These are phyloP conservation scores for Catonia carolina DNA, from an alignment of 2,888 invertebrate genomes.

Conservation along the genomic window DNA sequence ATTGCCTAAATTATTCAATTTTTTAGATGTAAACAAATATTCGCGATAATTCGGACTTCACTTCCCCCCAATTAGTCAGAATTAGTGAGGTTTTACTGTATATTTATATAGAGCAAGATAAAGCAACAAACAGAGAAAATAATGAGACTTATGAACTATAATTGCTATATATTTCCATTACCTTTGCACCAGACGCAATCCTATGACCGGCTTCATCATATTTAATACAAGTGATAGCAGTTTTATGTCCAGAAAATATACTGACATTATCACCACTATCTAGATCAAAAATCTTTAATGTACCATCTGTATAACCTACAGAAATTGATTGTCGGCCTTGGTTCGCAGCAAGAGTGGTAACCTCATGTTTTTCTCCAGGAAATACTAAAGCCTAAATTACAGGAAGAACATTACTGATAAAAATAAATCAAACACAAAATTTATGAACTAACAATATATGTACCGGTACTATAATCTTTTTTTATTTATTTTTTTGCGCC, in stretches of 20 bases:
- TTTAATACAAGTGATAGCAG: slow-evolving; percentile 70
- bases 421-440: background rate
- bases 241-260: slow-evolving; percentile 76
- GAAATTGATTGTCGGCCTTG: slow-evolving; percentile 74
- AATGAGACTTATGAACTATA: too few species aligned
- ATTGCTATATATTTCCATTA: slow-evolving; percentile 37
- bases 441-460: background rate
- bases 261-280: slow-evolving; percentile 62
- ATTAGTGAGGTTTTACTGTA: too few species aligned
- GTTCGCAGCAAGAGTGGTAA: slow-evolving; percentile 67
- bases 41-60: too few species aligned
- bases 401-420: background rate
- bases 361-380: slow-evolving; percentile 72
- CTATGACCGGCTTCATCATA: slow-evolving; percentile 80
- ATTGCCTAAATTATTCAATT: too few species aligned
- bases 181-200: slow-evolving; percentile 84
- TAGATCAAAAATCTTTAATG: slow-evolving; percentile 75
- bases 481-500: too few species aligned
- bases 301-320: slow-evolving; percentile 87
- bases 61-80: too few species aligned
- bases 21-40: too few species aligned
- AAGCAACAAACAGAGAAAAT: too few species aligned
- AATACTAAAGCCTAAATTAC: slow-evolving; percentile 61
- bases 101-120: too few species aligned
- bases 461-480: too few species aligned